A percentile compares a stretch with the other conserved stretches of the same genome.
These are phyloP conservation scores for Pelobates cultripes DNA, from an alignment of 2,797 vertebrate species.

Conservation along the genomic window DNA sequence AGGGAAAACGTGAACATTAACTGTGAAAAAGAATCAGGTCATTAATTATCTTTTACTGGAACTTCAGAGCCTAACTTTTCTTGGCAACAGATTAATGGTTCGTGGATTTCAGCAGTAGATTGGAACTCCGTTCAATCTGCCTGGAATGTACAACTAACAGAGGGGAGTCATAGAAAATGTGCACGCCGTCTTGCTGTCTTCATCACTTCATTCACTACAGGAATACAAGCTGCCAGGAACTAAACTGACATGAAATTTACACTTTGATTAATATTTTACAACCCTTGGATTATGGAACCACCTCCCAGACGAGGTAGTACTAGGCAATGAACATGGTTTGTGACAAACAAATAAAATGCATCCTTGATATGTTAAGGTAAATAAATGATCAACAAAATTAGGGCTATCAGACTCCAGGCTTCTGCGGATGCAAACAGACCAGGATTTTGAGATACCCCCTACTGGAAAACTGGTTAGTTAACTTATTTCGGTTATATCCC, in stretches of 20 bases:
- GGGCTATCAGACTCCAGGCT: too few relatives aligned
- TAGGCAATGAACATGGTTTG: neutral
- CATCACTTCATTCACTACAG: neutral
- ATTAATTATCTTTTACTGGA: slow-evolving; percentile 60
- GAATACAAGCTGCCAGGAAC: slow-evolving; percentile 8
- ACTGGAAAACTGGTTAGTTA: too few relatives aligned
- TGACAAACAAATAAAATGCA: too few relatives aligned
- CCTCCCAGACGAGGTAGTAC: slow-evolving; percentile 28
- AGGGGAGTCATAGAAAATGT: slow-evolving; percentile 40
- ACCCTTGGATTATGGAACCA: slow-evolving; percentile 9
- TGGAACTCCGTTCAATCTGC: slow-evolving; percentile 63
- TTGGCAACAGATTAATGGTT: slow-evolving; percentile 70
- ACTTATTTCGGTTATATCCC: too few relatives aligned
- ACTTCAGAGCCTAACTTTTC: slow-evolving; percentile 60
- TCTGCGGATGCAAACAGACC: too few relatives aligned
- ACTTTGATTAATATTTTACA: slow-evolving; percentile 31
- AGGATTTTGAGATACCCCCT: too few relatives aligned
- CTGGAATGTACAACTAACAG: slow-evolving; percentile 59
- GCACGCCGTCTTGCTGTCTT: slow-evolving; percentile 38
- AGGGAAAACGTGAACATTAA: slow-evolving; percentile 1
- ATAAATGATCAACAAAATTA: too few relatives aligned
- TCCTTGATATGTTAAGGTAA: too few relatives aligned
- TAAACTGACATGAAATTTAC: slow-evolving; percentile 2
- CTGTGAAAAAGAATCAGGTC: slow-evolving; percentile 58
- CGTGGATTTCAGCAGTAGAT: slow-evolving; percentile 66